Conservation (phyloP, 2,888 invertebrate species). For the Rhopalosiphum nymphaeae region DNA sequence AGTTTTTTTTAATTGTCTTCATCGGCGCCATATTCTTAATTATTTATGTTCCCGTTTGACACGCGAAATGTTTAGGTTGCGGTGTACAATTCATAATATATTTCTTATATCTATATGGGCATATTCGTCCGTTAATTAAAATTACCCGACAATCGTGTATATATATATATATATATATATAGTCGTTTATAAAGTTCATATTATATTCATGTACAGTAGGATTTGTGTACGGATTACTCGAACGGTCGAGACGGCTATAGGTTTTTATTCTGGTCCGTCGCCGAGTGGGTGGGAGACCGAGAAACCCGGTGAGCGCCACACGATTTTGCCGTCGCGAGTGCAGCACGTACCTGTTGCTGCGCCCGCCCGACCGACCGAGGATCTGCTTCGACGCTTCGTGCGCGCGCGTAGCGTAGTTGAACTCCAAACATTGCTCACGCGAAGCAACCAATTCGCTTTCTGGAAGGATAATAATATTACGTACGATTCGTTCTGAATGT, state of each 20-base stretch:
- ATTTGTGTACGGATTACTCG: not conserved
- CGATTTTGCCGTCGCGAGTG: not conserved
- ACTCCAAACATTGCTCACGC: not conserved
- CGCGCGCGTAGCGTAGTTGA: not conserved
- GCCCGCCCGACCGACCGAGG: not conserved
- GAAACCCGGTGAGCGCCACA: not conserved
- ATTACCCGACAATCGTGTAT: not conserved
- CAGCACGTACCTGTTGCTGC: not conserved
- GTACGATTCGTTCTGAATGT: not conserved
- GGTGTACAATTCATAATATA: not conserved
- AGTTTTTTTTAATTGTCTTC: not conserved
- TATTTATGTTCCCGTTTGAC: not conserved
- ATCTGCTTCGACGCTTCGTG: not conserved
- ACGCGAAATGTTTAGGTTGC: not conserved
- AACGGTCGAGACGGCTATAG: not conserved
- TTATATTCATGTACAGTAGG: not conserved
- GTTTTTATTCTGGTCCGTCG: not conserved
- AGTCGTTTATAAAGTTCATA: not conserved
- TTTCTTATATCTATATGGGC: not conserved
- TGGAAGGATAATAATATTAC: not conserved
- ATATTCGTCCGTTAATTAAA: not conserved
- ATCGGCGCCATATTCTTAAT: not conserved
- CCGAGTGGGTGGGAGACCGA: not conserved
- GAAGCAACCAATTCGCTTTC: not conserved
- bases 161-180: too few species aligned